Conservation (phyloP, 2,888 invertebrate genomes). For the Lucinisca nassula region DNA sequence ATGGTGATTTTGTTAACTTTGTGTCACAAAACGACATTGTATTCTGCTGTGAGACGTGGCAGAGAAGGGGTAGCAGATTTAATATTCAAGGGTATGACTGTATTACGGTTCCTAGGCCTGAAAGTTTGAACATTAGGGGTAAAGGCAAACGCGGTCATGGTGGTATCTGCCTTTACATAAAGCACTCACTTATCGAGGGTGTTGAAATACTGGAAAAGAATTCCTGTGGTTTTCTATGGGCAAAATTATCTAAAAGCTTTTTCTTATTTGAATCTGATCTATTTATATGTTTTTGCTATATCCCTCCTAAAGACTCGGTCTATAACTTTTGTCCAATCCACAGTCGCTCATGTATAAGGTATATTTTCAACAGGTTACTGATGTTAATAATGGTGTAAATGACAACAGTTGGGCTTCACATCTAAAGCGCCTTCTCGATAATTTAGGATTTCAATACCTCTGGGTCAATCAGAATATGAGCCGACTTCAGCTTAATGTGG, state of each 20-base stretch:
- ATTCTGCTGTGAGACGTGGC: slow-evolving; percentile 20
- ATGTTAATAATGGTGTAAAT: no score
- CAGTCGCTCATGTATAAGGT: no score
- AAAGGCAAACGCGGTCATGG: not conserved
- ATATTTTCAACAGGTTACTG: no score
- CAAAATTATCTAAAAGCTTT: not conserved
- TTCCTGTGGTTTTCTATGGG: not conserved
- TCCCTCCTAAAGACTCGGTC: not conserved
- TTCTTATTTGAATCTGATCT: not conserved
- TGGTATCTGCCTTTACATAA: not conserved
- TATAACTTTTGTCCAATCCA: no score
- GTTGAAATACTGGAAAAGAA: not conserved
- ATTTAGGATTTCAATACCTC: no score
- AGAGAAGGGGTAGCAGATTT: slow-evolving; percentile 3
- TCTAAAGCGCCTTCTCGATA: no score
- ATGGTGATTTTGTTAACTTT: no score
- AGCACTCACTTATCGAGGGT: not conserved
- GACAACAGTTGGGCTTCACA: no score
- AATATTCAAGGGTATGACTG: slow-evolving; percentile 15
- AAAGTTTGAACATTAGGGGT: not conserved
- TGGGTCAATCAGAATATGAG: no score
- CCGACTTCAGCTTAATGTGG: no score
- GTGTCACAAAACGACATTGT: no score
- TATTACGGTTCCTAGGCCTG: not conserved
- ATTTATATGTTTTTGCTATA: not conserved